Conservation (phyloP, 1,140 invertebrate genomes). For the Pogonomyrmex barbatus region DNA sequence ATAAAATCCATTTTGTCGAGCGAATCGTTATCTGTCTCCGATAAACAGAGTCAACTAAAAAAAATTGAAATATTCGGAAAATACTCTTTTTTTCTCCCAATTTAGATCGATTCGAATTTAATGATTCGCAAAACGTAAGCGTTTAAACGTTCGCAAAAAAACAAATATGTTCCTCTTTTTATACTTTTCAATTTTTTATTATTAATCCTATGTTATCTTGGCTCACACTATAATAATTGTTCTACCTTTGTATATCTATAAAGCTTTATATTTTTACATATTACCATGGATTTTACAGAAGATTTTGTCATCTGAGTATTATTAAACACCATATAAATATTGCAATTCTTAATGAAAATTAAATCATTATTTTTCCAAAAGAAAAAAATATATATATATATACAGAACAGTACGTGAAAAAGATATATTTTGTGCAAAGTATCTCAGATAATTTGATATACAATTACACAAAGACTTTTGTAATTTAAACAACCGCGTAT, state of each 20-base stretch:
- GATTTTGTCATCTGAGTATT: too few relatives aligned
- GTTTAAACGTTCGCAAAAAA: constrained; percentile 16
- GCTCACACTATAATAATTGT: too few relatives aligned
- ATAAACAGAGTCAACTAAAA: constrained; percentile 43
- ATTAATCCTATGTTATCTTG: too few relatives aligned
- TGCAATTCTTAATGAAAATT: neutral
- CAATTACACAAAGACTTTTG: neutral
- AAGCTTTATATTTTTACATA: neutral
- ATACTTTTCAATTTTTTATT: too few relatives aligned
- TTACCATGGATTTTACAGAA: too few relatives aligned
- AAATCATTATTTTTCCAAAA: neutral
- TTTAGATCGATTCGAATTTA: neutral
- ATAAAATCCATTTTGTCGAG: constrained; percentile 47
- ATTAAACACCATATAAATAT: neutral
- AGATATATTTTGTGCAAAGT: neutral
- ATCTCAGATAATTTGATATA: neutral
- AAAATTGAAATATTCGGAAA: constrained; percentile 46
- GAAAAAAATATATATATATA: neutral
- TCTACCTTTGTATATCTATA: too few relatives aligned
- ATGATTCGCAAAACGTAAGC: neutral
- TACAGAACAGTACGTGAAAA: neutral
- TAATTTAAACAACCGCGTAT: neutral
- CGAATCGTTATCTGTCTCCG: constrained; percentile 29
- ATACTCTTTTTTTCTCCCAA: neutral
- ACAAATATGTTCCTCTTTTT: neutral